phyloP scores from a whole-genome alignment of 2,113 vertebrate genomes.

The Motacilla alba region DNA sequence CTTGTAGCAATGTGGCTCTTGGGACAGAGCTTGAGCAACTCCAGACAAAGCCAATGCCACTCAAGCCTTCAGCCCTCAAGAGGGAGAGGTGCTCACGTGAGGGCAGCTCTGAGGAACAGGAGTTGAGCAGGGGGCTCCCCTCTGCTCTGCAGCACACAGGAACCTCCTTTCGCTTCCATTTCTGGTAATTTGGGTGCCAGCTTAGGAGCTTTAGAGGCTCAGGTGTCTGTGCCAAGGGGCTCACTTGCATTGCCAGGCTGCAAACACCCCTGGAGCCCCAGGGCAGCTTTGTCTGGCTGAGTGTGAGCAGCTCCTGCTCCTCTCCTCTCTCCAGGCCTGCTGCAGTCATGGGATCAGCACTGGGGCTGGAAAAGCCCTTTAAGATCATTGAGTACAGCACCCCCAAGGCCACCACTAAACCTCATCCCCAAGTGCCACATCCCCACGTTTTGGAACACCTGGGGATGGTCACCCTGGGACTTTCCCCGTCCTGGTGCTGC shows the following conservation, averaged over 20 bases:
- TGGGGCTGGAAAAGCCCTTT: not conserved
- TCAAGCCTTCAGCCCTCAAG: not conserved
- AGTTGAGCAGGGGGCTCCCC: not conserved
- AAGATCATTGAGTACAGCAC: not conserved
- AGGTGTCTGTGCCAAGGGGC: not conserved
- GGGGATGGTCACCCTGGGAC: not conserved
- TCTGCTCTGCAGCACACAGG: not conserved
- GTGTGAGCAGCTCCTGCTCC: rapidly evolving
- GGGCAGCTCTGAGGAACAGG: not conserved
- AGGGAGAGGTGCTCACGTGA: not conserved
- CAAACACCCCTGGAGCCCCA: rapidly evolving
- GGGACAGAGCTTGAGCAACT: not conserved
- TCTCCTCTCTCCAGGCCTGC: not conserved
- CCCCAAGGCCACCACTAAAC: not conserved
- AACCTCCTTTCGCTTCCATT: not conserved
- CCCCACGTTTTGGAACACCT: not conserved
- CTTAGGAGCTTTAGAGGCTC: rapidly evolving
- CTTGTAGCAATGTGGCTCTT: not conserved
- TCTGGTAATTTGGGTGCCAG: not conserved
- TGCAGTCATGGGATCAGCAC: not conserved
- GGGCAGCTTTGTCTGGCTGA: not conserved
- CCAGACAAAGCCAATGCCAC: not conserved
- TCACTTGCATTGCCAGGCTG: rapidly evolving
- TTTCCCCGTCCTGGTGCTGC: not conserved
- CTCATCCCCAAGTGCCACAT: not conserved